Evolutionary conservation across 1,140 invertebrate genomes (phyloP), one percentile per base, ranked within the genome.

Genomic region (Brachionus plicatilis): DNA sequence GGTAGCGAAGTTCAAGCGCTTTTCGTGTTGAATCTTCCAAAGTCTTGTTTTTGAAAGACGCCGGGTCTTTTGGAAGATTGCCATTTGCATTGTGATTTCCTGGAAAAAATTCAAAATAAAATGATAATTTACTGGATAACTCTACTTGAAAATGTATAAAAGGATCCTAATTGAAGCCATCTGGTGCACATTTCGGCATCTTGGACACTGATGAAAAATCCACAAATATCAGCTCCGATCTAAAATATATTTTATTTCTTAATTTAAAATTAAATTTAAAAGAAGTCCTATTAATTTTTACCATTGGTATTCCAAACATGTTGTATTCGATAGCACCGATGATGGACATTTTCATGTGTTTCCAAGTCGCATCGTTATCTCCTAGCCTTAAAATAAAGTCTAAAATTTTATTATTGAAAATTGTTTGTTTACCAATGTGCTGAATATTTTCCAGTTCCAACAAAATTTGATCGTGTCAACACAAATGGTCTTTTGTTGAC

Each of bases 151-250:
- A 90, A 90, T 12, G 89, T 88, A 83, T 90, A 90, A 85, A 90
- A 90, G 8, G 87, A 87, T 4, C 95, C 95, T 2, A 92, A 85
- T 85, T 92, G 90, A 86, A 88, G 88, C 92, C 92, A 92, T 76
- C 83, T 66, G 12, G 47, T 84, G 85, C 92, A 92, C 66, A 92
- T 87, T 84, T 91, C 90, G 33, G 88, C 88, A 0, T 70, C 41
- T 70, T 68, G 43, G 4, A 70, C 47, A 50, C 68, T 53, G 11
- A 84, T 70, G 70, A 84, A 84, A 95, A 95, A 90, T 95, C 96
- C 86, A 96, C 68, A 72, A n/a, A 72, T 95, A 88, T 96, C 95
- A 4, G 94, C 93, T 0, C 95, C 95, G 88, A 95, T 93, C 91
- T 84, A n/a, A 70, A 27, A 1, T 53, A 9, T 3, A 37, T 17